These are phyloP conservation scores for Leucopsar rothschildi DNA, from an alignment of 2,113 vertebrate species.

Conservation along the genomic window DNA sequence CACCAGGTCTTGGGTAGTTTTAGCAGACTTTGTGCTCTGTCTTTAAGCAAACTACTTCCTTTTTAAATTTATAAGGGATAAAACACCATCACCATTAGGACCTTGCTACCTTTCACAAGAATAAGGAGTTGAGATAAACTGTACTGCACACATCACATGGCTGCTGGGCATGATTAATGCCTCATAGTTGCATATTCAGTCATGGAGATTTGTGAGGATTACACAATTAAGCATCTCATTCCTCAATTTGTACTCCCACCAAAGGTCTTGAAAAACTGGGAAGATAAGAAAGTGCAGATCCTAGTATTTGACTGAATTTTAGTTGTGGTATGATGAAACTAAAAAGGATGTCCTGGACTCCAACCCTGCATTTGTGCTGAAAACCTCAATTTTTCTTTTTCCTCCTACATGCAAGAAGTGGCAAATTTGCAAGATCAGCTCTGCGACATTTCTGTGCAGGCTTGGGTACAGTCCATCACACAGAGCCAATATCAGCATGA, in stretches of 20 bases:
- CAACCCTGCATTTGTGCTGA: not conserved
- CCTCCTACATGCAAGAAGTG: not conserved
- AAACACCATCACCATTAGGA: not conserved
- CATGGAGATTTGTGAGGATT: not conserved
- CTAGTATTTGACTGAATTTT: not conserved
- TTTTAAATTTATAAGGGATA: not conserved
- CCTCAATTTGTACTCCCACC: not conserved
- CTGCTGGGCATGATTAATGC: not conserved
- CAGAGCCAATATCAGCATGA: not conserved
- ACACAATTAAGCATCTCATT: not conserved
- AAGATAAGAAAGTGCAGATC: not conserved
- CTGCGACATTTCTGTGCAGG: not conserved
- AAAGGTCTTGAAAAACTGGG: not conserved
- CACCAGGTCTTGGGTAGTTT: not conserved
- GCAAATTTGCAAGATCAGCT: not conserved
- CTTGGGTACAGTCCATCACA: not conserved
- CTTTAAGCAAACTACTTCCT: not conserved
- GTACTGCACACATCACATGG: not conserved
- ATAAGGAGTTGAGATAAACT: not conserved
- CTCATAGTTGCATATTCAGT: not conserved
- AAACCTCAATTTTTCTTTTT: not conserved
- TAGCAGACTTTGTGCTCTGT: not conserved
- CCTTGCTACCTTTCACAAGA: not conserved
- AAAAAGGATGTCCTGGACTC: not conserved
- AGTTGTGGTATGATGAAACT: not conserved